phyloP scores from a whole-genome alignment of 1,140 invertebrate genomes.

The Harlomillsia oculata region DNA sequence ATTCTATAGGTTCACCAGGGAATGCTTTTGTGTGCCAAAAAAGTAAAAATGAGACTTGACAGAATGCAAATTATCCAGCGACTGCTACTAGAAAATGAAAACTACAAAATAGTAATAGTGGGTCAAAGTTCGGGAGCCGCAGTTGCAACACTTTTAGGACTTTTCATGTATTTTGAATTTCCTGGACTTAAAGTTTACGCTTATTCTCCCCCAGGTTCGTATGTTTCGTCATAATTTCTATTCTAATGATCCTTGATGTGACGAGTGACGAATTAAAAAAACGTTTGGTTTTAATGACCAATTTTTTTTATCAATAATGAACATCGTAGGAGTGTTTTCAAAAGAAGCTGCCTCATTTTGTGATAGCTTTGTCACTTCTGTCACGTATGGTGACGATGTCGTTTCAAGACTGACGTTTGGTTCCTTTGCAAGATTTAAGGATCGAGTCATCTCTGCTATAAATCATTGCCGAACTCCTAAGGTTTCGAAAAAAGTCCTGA shows the following conservation, averaged over 20 bases:
- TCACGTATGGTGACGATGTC: conserved; percentile 80
- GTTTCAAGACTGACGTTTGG: conserved; percentile 57
- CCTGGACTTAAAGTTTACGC: conserved; percentile 69
- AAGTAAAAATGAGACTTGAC: conserved; percentile 62
- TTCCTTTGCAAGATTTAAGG: conserved; percentile 15
- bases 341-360: conserved; percentile 60
- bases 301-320: not conserved
- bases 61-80: conserved; percentile 56
- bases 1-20: conserved; percentile 64
- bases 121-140: conserved; percentile 77
- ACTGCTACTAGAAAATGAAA: conserved; percentile 57
- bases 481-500: conserved; percentile 2
- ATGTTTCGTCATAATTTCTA: not conserved
- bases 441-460: conserved; percentile 16
- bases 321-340: conserved; percentile 56
- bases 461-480: conserved; percentile 24
- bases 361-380: conserved; percentile 71
- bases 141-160: conserved; percentile 61
- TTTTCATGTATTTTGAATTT: conserved; percentile 64
- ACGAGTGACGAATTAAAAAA: conserved; percentile 11
- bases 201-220: conserved; percentile 66
- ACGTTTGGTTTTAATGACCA: not conserved
- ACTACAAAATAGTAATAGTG: conserved; percentile 59
- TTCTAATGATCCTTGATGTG: conserved; percentile 7
- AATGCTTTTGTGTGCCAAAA: conserved; percentile 75